phyloP scores from a whole-genome alignment of 2,797 vertebrate species.

The Sebastes itinus region DNA sequence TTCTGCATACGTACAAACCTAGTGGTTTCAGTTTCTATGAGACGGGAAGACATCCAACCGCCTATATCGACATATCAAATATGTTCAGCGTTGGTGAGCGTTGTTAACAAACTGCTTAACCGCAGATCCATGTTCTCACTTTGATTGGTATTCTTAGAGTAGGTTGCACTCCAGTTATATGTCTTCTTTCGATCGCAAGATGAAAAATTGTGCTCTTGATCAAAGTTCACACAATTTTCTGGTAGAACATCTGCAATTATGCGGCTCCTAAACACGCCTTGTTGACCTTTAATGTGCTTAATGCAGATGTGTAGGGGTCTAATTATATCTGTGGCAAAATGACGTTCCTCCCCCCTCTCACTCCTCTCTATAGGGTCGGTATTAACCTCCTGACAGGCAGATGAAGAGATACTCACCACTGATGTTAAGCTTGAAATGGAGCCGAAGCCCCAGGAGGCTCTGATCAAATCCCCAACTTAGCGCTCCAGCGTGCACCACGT shows the following conservation, averaged over 20 bases:
- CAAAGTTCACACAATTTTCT: conserved; percentile 15
- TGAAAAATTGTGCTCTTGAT: neutral
- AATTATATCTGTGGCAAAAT: conserved; percentile 58
- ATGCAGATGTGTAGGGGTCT: conserved; percentile 33
- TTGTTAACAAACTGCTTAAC: conserved; percentile 13
- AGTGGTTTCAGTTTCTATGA: conserved; percentile 23
- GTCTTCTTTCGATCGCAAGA: neutral
- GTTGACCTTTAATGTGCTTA: conserved; percentile 40
- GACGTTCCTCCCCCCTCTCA: neutral
- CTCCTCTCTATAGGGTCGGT: conserved; percentile 52
- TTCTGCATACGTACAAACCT: conserved; percentile 49
- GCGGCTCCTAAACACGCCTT: conserved; percentile 3
- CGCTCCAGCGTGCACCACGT: conserved; percentile 40
- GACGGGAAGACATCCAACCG: neutral
- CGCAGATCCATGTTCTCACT: neutral
- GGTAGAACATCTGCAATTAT: neutral
- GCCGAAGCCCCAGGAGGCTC: conserved; percentile 62
- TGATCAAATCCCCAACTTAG: conserved; percentile 72
- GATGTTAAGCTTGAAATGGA: conserved; percentile 75
- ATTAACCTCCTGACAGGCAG: conserved; percentile 73
- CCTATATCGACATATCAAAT: conserved; percentile 15
- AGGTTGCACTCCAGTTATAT: neutral
- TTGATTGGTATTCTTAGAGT: neutral
- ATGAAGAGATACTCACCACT: conserved; percentile 75
- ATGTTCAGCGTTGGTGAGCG: neutral